Evolutionary conservation across 1,140 invertebrate species (phyloP).

Genomic region (Acromyrmex echinatior): DNA sequence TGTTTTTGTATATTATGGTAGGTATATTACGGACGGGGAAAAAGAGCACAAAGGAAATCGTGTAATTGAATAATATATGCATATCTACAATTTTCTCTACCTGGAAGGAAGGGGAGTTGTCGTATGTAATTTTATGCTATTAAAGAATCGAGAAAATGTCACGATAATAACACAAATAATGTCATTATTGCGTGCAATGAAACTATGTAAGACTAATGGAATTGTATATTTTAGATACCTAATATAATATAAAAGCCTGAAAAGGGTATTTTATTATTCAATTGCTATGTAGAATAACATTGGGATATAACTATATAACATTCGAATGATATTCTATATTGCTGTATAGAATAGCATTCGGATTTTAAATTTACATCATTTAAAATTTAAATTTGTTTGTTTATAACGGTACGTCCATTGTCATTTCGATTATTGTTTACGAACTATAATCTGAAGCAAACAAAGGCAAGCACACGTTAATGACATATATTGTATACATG

Average conservation of each 20-base stretch:
- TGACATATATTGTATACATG: neutral
- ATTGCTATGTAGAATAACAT: no score
- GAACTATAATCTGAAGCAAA: neutral
- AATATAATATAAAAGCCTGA: neutral
- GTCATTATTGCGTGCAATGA: neutral
- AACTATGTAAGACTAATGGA: neutral
- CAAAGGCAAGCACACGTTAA: neutral
- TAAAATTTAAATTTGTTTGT: neutral
- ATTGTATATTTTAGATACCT: neutral
- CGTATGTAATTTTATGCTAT: constrained; percentile 42
- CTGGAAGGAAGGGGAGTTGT: neutral
- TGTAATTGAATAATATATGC: constrained; percentile 52
- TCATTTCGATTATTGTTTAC: neutral
- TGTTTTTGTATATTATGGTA: constrained; percentile 36
- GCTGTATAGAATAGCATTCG: neutral
- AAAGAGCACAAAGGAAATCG: constrained; percentile 17
- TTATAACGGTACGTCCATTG: neutral
- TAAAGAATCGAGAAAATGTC: constrained; percentile 29
- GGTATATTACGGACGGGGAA: constrained; percentile 7
- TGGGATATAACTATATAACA: no score
- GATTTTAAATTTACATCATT: neutral
- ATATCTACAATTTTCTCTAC: constrained; percentile 35
- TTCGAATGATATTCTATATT: no score
- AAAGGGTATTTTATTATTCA: neutral
- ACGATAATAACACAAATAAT: constrained; percentile 33